Evolutionary conservation across 1,140 invertebrate species (phyloP).

Genomic region (Caerostris extrusa): DNA sequence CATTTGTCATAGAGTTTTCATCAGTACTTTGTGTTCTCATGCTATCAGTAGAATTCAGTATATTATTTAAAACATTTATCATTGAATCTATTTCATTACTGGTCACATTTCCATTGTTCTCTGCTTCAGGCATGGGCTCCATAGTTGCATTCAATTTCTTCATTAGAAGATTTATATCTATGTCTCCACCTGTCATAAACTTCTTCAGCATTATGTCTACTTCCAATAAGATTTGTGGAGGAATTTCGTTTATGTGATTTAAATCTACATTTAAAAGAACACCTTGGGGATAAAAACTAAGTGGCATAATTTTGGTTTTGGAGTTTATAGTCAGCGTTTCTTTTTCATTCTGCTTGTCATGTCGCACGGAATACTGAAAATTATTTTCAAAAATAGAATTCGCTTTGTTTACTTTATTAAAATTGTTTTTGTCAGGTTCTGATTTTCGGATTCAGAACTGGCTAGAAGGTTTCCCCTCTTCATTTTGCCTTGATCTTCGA

Average conservation of each 20-base stretch:
- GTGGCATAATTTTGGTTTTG: constrained; percentile 1
- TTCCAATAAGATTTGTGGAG: constrained; percentile 54
- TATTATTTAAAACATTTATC: constrained; percentile 36
- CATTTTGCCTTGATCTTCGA: neutral
- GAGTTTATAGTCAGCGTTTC: neutral
- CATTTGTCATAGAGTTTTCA: neutral
- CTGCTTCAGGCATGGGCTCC: neutral
- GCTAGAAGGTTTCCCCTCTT: neutral
- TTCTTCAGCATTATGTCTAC: constrained; percentile 72
- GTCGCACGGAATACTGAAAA: neutral
- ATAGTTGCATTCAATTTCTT: constrained; percentile 54
- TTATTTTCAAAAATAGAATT: neutral
- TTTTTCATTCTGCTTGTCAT: neutral
- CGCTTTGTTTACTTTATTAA: neutral
- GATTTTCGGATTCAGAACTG: neutral
- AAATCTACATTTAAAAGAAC: constrained; percentile 66
- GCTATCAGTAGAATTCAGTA: constrained; percentile 36
- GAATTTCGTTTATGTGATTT: constrained; percentile 64
- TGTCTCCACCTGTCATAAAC: constrained; percentile 60
- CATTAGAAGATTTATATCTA: constrained; percentile 52
- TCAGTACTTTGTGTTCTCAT: neutral
- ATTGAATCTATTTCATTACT: constrained; percentile 31
- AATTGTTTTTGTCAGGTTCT: neutral
- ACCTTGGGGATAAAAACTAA: constrained; percentile 69
- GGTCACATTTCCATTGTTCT: neutral